Base-by-base conservation (phyloP, 2,888 invertebrate species). In the Drosophila koepferae region DNA sequence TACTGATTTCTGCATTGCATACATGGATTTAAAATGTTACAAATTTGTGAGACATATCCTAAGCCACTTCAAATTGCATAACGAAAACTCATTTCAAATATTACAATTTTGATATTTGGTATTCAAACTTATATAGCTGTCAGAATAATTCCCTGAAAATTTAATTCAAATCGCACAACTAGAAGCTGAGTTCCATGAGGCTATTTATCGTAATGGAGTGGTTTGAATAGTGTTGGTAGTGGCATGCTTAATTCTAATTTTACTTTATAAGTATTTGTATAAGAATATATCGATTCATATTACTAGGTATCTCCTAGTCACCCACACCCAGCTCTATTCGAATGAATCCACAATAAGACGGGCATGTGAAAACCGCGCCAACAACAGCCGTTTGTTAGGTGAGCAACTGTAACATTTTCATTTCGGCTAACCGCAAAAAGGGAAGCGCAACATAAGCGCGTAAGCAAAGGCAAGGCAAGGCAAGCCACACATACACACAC, bases 361-460 rank as follows among this genome's bases (percentile, higher is more conserved):
- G 49, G 56, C 63, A 66, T 58, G 58, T 31, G 41, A 64, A 69
- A 66, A 66, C 54, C 68, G 69, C 65, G 66, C 23, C 54, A 40
- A 1, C 38, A 75, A 43, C 31, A 73, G 58, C 56, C 68, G 67
- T 59, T 51, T 49, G 60, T 55, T 53, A 78, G 81, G 80, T 81
- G 74, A 77, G 80, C 80, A 75, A 86, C 77, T 77, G 81, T 77
- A 89, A 83, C 90, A 88, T 88, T 91, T 89, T 83, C 83, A 89
- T 86, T 85, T 82, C 59, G 75, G 74, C 54, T 62, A 78, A 73
- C 90, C 83, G 72, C 90, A 86, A 75, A 86, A 75, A 80, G 72
- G 81, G 81, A 71, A 76, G 65, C 76, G 76, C 73, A 74, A 78
- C 62, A 78, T 72, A 80, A 80, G 72, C 76, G 76, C 75, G 76